Evolutionary conservation across 2,113 vertebrate species (phyloP).

Genomic region (Actinemys pallida): DNA sequence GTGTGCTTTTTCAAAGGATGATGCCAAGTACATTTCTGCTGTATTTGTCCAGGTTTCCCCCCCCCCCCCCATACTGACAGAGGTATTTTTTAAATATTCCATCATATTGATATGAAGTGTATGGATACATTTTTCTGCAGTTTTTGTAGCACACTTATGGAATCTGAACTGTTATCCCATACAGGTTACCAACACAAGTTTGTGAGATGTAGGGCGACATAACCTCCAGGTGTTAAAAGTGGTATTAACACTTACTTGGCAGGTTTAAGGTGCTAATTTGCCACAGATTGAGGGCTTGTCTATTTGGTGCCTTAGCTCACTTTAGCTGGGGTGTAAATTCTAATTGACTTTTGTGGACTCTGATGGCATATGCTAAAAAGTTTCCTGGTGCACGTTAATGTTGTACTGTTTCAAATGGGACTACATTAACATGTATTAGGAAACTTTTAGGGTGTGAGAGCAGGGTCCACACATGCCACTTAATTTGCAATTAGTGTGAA

Average conservation of each 20-base stretch:
- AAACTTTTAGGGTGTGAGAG: neutral
- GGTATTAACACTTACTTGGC: neutral
- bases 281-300: neutral
- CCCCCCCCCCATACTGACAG: neutral
- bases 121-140: neutral
- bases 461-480: neutral
- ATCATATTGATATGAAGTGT: neutral
- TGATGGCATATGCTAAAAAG: neutral
- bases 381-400: neutral
- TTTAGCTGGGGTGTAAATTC: neutral
- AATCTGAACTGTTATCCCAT: neutral
- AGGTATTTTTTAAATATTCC: neutral
- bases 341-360: neutral
- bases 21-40: neutral
- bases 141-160: neutral
- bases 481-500: neutral
- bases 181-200: neutral
- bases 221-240: neutral
- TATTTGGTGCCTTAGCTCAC: neutral
- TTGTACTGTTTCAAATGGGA: neutral
- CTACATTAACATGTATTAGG: neutral
- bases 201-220: neutral
- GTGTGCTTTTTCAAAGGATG: neutral
- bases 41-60: neutral
- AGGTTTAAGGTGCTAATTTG: neutral